Conservation (phyloP, 2,113 vertebrate species). For the Polypterus bichir region DNA sequence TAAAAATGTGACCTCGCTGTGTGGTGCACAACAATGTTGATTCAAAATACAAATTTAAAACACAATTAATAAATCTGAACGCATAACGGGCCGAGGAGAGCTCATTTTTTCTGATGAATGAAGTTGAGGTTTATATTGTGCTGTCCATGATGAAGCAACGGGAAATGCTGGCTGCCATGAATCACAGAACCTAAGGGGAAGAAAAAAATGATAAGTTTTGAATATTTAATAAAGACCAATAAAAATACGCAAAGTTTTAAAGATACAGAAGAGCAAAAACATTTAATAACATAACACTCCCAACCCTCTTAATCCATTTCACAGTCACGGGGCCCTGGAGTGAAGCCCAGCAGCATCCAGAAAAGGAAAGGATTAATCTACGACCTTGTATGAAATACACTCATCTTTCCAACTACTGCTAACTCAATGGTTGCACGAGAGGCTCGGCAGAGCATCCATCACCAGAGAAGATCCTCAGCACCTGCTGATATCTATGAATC, state of each 20-base stretch:
- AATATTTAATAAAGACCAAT: not conserved
- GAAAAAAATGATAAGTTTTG: constrained; percentile 11
- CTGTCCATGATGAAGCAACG: constrained; percentile 77
- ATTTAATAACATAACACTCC: not conserved
- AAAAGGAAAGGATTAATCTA: not conserved
- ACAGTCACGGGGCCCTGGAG: not conserved
- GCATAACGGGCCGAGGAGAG: constrained; percentile 27
- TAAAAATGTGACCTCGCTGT: constrained; percentile 51
- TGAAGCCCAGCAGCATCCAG: not conserved
- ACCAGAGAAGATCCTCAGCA: too few relatives aligned
- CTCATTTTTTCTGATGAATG: constrained; percentile 95
- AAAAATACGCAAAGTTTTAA: not conserved
- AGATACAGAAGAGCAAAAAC: not conserved
- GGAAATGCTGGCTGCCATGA: constrained; percentile 74
- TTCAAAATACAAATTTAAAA: constrained; percentile 20
- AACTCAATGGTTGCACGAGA: too few relatives aligned
- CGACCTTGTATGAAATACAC: not conserved
- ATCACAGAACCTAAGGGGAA: constrained; percentile 71
- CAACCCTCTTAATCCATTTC: not conserved
- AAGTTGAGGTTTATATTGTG: constrained; percentile 79
- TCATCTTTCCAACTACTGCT: too few relatives aligned
- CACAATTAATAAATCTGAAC: constrained; percentile 29
- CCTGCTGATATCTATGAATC: too few relatives aligned
- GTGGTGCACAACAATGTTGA: constrained; percentile 18
- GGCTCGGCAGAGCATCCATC: too few relatives aligned